Percentiles rank a stretch among this genome's conserved stretches.
Conservation (phyloP, 2,113 vertebrate species). For the Brachypodius melanocephalos region DNA sequence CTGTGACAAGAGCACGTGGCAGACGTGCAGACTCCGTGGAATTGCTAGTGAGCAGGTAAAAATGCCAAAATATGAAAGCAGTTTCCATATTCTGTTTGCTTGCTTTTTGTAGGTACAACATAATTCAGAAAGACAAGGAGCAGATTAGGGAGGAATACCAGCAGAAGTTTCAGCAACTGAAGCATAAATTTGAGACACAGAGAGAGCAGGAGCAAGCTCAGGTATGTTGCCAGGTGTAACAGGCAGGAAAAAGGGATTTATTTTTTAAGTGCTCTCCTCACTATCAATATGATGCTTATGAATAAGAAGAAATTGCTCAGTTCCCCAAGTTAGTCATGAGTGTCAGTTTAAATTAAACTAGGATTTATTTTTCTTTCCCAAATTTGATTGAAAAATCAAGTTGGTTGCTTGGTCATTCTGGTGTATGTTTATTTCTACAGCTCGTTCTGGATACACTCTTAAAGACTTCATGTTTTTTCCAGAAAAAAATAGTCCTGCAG, state of each 20-base stretch:
- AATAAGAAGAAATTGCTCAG: too few species aligned
- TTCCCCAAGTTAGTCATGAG: not conserved
- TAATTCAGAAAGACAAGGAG: slow-evolving; percentile 82
- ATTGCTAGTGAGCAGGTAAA: not conserved
- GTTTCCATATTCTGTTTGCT: slow-evolving; percentile 8
- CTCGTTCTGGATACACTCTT: not conserved
- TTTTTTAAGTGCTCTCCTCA: not conserved
- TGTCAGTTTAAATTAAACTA: not conserved
- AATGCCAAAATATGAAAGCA: not conserved
- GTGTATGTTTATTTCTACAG: not conserved
- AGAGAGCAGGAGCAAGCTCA: slow-evolving; percentile 85
- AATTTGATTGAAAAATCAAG: not conserved
- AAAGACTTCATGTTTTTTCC: not conserved
- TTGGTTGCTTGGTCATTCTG: not conserved
- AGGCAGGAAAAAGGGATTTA: too few species aligned
- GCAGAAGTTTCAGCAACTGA: slow-evolving; percentile 75
- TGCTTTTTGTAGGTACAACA: slow-evolving; percentile 67
- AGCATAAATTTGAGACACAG: slow-evolving; percentile 79
- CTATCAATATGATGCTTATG: not conserved
- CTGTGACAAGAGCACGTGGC: not conserved
- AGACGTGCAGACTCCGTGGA: not conserved
- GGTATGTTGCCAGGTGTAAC: slow-evolving; percentile 68
- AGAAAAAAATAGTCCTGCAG: not conserved
- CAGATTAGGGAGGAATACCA: slow-evolving; percentile 73
- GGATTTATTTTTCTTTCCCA: not conserved